Percentiles rank a stretch among this genome's conserved stretches.
Conservation (phyloP, 2,113 vertebrate genomes). For the Brachirus orientalis region DNA sequence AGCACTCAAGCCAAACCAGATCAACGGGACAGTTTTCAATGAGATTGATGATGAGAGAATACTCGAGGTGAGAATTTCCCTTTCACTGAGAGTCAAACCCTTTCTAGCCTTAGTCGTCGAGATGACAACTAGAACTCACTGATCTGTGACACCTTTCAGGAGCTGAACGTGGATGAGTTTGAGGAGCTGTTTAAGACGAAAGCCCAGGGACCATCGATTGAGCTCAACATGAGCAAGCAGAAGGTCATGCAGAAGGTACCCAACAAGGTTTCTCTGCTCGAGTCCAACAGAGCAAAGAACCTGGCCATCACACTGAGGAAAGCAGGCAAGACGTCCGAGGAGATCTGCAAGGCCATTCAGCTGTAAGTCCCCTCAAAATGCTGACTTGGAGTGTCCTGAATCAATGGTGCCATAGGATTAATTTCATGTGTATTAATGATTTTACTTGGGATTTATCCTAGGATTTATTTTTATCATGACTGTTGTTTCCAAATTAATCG, state of each 20-base stretch:
- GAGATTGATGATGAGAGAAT: slow-evolving; percentile 97
- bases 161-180: slow-evolving; percentile 94
- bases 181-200: slow-evolving; percentile 99
- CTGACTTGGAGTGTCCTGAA: too few species aligned
- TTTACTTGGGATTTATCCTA: too few species aligned
- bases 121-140: not conserved
- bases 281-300: slow-evolving; percentile 97
- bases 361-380: slow-evolving; percentile 76
- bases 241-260: slow-evolving; percentile 89
- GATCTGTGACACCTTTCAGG: slow-evolving; percentile 77
- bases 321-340: slow-evolving; percentile 90
- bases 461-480: too few species aligned
- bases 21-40: slow-evolving; percentile 96
- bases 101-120: not conserved
- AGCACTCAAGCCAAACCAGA: slow-evolving; percentile 96
- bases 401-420: too few species aligned
- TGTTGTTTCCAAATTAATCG: too few species aligned
- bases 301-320: slow-evolving; percentile 96
- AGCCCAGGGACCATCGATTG: slow-evolving; percentile 91
- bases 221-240: slow-evolving; percentile 87
- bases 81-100: not conserved
- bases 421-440: too few species aligned
- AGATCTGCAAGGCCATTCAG: slow-evolving; percentile 96
- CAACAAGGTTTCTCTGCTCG: slow-evolving; percentile 91
- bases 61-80: slow-evolving; percentile 84